phyloP scores from a whole-genome alignment of 2,888 invertebrate genomes.

The Dendrolimus houi region DNA sequence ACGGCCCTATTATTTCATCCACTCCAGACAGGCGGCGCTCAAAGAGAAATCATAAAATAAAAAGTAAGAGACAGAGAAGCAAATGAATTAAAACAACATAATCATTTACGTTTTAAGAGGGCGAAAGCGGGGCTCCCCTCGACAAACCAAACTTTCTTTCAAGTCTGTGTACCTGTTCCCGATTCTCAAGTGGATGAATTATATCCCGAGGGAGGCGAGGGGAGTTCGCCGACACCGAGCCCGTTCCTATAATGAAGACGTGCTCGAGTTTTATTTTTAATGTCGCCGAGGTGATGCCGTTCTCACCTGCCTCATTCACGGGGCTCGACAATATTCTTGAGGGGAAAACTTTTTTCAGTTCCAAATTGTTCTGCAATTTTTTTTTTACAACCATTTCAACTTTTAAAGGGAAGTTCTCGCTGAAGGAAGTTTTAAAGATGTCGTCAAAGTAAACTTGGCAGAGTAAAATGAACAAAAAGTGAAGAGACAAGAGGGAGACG shows the following conservation, averaged over 20 bases:
- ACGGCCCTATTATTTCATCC: slow-evolving; percentile 43
- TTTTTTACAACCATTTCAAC: slow-evolving; percentile 10
- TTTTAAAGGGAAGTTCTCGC: slow-evolving; percentile 5
- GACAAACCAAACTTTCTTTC: slow-evolving; percentile 70
- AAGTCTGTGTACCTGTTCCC: slow-evolving; percentile 70
- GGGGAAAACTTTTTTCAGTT: slow-evolving; percentile 11
- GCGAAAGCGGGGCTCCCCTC: slow-evolving; percentile 60
- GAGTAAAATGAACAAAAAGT: slow-evolving; percentile 17
- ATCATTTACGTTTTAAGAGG: slow-evolving; percentile 70
- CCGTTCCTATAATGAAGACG: slow-evolving; percentile 64
- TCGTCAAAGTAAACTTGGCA: slow-evolving; percentile 8
- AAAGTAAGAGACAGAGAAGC: slow-evolving; percentile 62
- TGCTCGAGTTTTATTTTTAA: slow-evolving; percentile 61
- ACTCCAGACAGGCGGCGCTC: slow-evolving; percentile 70
- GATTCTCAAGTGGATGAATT: slow-evolving; percentile 73
- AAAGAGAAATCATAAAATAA: slow-evolving; percentile 55
- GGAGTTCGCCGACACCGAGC: slow-evolving; percentile 39
- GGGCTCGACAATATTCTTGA: slow-evolving; percentile 9
- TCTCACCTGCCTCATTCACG: slow-evolving; percentile 44
- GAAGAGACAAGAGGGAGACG: slow-evolving; percentile 20
- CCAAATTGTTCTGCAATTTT: slow-evolving; percentile 13
- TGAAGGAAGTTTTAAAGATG: slow-evolving; percentile 4
- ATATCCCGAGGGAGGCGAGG: slow-evolving; percentile 65
- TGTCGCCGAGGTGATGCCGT: slow-evolving; percentile 47
- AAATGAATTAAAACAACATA: slow-evolving; percentile 75